A percentile compares a stretch with the other conserved stretches of the same genome.
phyloP scores from a whole-genome alignment of 2,113 vertebrate species.

The Vulpes ferrilata region DNA sequence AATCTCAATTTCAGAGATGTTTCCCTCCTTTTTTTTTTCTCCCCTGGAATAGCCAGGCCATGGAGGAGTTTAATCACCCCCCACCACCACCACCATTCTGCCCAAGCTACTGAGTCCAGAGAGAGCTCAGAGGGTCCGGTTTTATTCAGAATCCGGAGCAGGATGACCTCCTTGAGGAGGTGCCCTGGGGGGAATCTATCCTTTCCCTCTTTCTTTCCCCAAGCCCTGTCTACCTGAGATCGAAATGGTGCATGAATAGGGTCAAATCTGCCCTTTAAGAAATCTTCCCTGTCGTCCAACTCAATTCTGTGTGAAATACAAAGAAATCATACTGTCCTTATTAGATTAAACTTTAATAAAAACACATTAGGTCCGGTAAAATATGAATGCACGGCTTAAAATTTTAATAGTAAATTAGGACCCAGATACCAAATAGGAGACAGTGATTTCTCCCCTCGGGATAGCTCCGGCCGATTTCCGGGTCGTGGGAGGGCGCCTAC shows the following conservation, averaged over 20 bases:
- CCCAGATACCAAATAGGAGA: conserved; percentile 90
- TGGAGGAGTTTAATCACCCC: neutral
- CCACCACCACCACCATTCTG: neutral
- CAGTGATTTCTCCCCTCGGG: conserved; percentile 88
- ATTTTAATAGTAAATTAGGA: conserved; percentile 96
- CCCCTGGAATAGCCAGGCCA: neutral
- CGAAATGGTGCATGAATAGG: neutral
- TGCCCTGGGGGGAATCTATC: no score
- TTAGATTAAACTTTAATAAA: conserved; percentile 94
- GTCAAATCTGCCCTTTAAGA: conserved; percentile 45
- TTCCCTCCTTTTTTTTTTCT: neutral
- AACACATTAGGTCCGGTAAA: conserved; percentile 95
- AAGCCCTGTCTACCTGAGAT: neutral
- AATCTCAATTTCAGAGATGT: neutral
- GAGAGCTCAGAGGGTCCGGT: neutral
- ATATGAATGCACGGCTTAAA: conserved; percentile 96
- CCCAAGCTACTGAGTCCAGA: neutral
- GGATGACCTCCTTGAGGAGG: neutral
- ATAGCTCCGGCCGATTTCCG: conserved; percentile 86
- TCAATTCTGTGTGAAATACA: conserved; percentile 72
- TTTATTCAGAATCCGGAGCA: neutral
- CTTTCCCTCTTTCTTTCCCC: neutral
- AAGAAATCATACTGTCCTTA: conserved; percentile 82
- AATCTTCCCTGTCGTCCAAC: conserved; percentile 52
- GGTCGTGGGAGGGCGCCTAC: conserved; percentile 74